Evolutionary conservation across 1,140 invertebrate genomes (phyloP).

Genomic region (Drosophila sturtevanti): DNA sequence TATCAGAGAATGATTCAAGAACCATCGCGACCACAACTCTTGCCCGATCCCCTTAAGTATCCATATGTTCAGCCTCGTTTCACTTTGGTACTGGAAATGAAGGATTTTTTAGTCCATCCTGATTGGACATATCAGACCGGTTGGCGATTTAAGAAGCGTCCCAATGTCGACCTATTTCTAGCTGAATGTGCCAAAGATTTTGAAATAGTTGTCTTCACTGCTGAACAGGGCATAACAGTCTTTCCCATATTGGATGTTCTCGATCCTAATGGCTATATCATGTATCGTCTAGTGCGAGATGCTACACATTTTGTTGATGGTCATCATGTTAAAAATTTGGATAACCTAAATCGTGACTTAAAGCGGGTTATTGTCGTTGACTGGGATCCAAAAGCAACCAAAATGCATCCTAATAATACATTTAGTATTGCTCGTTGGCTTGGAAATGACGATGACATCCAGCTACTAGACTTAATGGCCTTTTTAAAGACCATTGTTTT

Average conservation of each 20-base stretch:
- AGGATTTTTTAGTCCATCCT: conserved; percentile 97
- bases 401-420: conserved; percentile 95
- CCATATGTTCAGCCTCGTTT: conserved; percentile 99
- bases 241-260: conserved; percentile 96
- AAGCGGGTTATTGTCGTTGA: conserved; percentile 98
- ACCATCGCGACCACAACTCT: conserved; percentile 95
- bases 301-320: conserved; percentile 98
- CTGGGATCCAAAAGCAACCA: conserved; percentile 94
- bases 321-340: conserved; percentile 97
- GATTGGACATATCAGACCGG: conserved; percentile 97
- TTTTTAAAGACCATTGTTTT: conserved; percentile 95
- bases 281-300: conserved; percentile 96
- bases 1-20: conserved; percentile 95
- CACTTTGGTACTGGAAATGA: conserved; percentile 97
- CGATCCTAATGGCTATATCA: conserved; percentile 94
- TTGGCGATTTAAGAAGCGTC: conserved; percentile 97
- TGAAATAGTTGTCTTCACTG: conserved; percentile 98
- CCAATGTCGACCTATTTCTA: conserved; percentile 98
- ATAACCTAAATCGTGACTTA: conserved; percentile 96
- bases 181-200: conserved; percentile 95
- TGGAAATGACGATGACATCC: conserved; percentile 95
- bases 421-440: conserved; percentile 95
- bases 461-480: conserved; percentile 94
- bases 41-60: conserved; percentile 95
- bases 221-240: conserved; percentile 95